Evolutionary conservation across 2,797 vertebrate genomes (phyloP).

Genomic region (Steatocranus sp.): DNA sequence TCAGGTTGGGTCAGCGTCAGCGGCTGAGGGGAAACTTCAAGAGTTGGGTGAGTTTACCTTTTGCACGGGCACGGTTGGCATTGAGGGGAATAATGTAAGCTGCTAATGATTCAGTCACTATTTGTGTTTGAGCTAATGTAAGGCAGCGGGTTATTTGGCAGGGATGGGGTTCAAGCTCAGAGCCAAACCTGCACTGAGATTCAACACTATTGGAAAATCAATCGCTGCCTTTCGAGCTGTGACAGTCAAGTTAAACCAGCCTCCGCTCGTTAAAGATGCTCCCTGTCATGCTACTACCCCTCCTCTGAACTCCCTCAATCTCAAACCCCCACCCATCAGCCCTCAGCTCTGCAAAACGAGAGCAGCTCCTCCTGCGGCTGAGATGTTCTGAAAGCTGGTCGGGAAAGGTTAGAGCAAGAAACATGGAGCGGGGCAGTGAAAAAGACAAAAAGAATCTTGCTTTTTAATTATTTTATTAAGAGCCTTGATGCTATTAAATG

Average conservation of each 20-base stretch:
- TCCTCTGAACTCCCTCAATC: neutral
- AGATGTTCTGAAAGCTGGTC: constrained; percentile 62
- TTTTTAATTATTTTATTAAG: constrained; percentile 76
- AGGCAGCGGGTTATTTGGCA: neutral
- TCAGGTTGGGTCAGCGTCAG: constrained; percentile 48
- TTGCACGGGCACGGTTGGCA: neutral
- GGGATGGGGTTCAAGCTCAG: neutral
- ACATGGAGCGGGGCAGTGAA: constrained; percentile 57
- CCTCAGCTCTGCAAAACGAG: constrained; percentile 20
- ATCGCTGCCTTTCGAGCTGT: neutral
- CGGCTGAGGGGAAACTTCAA: constrained; percentile 3
- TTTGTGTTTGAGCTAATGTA: neutral
- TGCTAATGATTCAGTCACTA: neutral
- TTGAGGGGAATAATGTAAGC: neutral
- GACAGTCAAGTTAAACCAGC: constrained; percentile 34
- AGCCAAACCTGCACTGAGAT: neutral
- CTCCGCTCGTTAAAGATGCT: constrained; percentile 38
- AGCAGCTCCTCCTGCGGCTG: constrained; percentile 44
- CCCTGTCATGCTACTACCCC: constrained; percentile 11
- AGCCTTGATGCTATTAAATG: constrained; percentile 78
- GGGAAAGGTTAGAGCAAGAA: constrained; percentile 66
- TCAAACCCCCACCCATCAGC: neutral
- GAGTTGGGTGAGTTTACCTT: neutral
- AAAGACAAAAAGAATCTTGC: constrained; percentile 72
- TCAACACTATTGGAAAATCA: constrained; percentile 5